A percentile compares a stretch with the other conserved stretches of the same genome.
phyloP scores from a whole-genome alignment of 2,113 vertebrate species.

The Orthonyx spaldingii region DNA sequence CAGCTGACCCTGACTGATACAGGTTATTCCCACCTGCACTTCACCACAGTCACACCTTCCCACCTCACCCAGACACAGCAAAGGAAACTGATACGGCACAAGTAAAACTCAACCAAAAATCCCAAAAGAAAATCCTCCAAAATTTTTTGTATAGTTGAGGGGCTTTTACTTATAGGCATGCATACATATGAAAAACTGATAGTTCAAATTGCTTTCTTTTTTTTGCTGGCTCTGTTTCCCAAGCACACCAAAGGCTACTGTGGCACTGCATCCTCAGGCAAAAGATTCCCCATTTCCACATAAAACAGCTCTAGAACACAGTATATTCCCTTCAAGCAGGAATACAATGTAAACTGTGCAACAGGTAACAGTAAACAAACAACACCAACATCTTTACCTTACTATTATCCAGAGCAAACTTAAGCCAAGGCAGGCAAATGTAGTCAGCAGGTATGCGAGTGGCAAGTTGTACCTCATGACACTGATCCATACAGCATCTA shows the following conservation, averaged over 20 bases:
- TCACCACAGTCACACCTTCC: background rate
- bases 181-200: background rate
- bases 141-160: background rate
- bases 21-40: background rate
- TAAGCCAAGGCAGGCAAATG: slow-evolving; percentile 82
- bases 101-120: background rate
- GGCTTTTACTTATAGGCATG: background rate
- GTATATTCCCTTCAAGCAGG: background rate
- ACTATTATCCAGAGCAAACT: slow-evolving; percentile 92
- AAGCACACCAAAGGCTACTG: background rate
- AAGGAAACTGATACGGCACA: background rate
- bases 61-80: background rate
- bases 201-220: background rate
- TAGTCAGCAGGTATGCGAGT: slow-evolving; percentile 86
- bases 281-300: background rate
- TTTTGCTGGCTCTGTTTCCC: background rate
- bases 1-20: background rate
- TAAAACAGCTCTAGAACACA: background rate
- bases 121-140: background rate
- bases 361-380: background rate
- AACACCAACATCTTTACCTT: slow-evolving; percentile 72
- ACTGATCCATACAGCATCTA: slow-evolving; percentile 69
- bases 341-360: background rate
- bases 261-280: background rate
- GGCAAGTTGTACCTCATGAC: slow-evolving; percentile 80